A percentile compares a stretch with the other conserved stretches of the same genome.
Conservation (phyloP, 1,140 invertebrate genomes). For the Stegodyphus dumicola region DNA sequence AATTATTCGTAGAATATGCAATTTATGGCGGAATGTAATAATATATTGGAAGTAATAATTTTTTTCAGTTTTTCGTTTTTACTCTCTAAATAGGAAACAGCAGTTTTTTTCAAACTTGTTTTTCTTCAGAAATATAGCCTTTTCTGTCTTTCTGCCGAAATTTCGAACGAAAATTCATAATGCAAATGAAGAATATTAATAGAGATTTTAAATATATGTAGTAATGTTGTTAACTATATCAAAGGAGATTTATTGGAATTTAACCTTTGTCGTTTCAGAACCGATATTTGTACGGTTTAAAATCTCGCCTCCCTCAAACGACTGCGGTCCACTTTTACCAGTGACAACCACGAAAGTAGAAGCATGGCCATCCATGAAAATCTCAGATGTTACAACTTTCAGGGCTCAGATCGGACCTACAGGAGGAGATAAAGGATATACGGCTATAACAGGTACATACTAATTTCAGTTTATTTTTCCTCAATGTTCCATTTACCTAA, state of each 20-base stretch:
- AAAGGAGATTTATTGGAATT: not conserved
- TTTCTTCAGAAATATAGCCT: too few relatives aligned
- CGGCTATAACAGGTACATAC: conserved; percentile 63
- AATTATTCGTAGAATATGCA: too few relatives aligned
- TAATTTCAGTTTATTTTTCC: too few relatives aligned
- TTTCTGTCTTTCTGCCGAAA: too few relatives aligned
- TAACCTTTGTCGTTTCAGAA: conserved; percentile 20
- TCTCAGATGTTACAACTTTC: conserved; percentile 61
- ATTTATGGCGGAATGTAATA: too few relatives aligned
- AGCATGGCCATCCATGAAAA: conserved; percentile 36
- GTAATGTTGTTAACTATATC: not conserved
- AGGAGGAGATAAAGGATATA: conserved; percentile 64
- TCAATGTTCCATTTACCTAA: too few relatives aligned
- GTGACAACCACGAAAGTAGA: conserved; percentile 16
- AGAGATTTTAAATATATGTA: not conserved
- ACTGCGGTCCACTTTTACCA: conserved; percentile 60
- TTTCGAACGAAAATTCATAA: too few relatives aligned
- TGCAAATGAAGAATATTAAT: too few relatives aligned
- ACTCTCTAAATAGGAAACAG: too few relatives aligned
- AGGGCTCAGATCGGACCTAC: conserved; percentile 64
- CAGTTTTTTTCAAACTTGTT: too few relatives aligned
- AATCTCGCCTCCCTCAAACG: conserved; percentile 66
- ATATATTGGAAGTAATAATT: too few relatives aligned
- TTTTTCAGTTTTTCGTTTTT: too few relatives aligned
- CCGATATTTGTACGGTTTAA: conserved; percentile 77